These are phyloP conservation scores for Nasalis larvatus DNA, from an alignment of 2,113 vertebrate genomes.

Conservation along the genomic window DNA sequence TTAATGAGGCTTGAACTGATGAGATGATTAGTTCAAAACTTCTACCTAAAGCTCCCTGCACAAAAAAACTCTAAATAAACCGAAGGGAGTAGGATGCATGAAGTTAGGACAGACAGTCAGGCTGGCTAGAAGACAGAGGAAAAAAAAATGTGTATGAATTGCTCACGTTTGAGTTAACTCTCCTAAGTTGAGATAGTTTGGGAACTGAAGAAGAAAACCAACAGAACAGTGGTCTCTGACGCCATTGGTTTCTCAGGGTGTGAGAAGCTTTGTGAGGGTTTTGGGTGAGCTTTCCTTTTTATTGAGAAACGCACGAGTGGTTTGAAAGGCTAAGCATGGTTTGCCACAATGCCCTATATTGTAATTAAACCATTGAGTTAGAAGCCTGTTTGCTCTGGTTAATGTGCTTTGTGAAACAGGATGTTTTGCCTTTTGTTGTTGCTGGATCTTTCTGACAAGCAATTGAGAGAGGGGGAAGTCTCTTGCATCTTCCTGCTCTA, in stretches of 20 bases:
- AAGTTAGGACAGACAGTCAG: not conserved
- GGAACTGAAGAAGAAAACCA: constrained; percentile 45
- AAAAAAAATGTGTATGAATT: not conserved
- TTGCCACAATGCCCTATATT: constrained; percentile 77
- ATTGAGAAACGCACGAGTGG: constrained; percentile 69
- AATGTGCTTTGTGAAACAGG: constrained; percentile 54
- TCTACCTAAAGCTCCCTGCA: not conserved
- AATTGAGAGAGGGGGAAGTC: not conserved
- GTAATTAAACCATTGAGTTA: constrained; percentile 75
- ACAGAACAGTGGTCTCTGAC: not conserved
- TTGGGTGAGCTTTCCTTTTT: constrained; percentile 60
- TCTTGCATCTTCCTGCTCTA: not conserved
- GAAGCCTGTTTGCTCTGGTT: constrained; percentile 65
- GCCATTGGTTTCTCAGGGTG: constrained; percentile 28
- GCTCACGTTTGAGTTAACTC: not conserved
- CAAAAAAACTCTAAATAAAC: not conserved
- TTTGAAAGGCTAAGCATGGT: constrained; percentile 78
- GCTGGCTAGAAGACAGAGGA: not conserved
- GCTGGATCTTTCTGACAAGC: constrained; percentile 36
- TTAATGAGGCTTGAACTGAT: not conserved
- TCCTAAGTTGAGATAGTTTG: not conserved
- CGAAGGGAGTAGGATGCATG: fast-evolving
- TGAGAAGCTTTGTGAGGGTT: constrained; percentile 8
- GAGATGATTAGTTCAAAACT: not conserved
- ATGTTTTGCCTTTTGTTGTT: constrained; percentile 47